These are phyloP conservation scores for Tetragnatha montana DNA, from an alignment of 2,888 invertebrate genomes.

Conservation along the genomic window DNA sequence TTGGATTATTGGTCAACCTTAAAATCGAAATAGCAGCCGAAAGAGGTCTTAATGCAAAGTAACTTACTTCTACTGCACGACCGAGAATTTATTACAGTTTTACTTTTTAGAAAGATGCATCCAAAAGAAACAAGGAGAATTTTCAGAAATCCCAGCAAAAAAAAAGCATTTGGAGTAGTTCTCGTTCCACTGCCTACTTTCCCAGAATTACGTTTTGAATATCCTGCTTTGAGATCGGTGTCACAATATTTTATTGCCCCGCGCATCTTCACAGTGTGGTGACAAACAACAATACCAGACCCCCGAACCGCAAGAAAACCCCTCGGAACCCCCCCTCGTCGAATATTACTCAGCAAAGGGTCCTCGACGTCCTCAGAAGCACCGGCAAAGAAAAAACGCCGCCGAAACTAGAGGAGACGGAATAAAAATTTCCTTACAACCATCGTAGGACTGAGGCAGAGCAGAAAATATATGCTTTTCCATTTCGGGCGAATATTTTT, in stretches of 20 bases:
- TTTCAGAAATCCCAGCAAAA: too few relatives aligned
- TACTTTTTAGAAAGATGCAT: too few relatives aligned
- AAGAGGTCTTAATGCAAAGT: too few relatives aligned
- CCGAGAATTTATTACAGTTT: too few relatives aligned
- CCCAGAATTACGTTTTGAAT: not conserved
- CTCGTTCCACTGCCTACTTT: not conserved
- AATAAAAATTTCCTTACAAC: conserved; percentile 66
- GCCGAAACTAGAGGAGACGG: conserved; percentile 45
- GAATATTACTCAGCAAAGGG: conserved; percentile 43
- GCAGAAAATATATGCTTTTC: conserved; percentile 68
- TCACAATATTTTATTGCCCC: conserved; percentile 13
- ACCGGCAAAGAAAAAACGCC: conserved; percentile 30
- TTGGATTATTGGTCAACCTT: too few relatives aligned
- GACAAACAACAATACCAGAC: conserved; percentile 58
- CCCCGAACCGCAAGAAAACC: conserved; percentile 51
- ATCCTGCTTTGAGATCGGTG: not conserved
- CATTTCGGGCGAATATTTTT: conserved; percentile 66
- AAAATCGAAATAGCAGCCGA: too few relatives aligned
- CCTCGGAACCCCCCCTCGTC: conserved; percentile 34
- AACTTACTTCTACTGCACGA: too few relatives aligned
- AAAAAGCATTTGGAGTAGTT: not conserved
- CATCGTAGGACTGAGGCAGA: conserved; percentile 57
- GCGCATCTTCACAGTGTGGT: conserved; percentile 13
- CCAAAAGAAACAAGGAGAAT: too few relatives aligned
- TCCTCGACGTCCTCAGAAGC: conserved; percentile 23